These are phyloP conservation scores for Sebastes matsubarae DNA, from an alignment of 2,797 vertebrate genomes.

Conservation along the genomic window DNA sequence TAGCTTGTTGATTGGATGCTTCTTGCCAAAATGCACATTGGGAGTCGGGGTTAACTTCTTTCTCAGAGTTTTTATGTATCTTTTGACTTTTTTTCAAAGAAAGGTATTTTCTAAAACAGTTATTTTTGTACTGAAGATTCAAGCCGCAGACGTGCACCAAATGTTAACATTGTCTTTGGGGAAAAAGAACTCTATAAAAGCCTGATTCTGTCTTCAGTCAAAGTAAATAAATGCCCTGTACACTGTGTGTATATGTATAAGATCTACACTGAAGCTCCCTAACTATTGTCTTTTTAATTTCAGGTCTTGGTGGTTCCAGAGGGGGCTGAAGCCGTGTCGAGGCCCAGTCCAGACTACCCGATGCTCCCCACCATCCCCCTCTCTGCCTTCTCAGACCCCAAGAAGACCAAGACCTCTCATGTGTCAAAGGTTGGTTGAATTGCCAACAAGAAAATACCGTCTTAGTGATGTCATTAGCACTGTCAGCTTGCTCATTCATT, in stretches of 20 bases:
- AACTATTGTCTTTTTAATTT: background rate
- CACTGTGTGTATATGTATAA: background rate
- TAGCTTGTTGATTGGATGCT: background rate
- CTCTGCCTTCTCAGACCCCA: constrained; percentile 98
- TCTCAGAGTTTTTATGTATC: background rate
- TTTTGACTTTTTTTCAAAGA: background rate
- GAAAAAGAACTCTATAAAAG: background rate
- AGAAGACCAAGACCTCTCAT: constrained; percentile 96
- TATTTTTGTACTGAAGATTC: background rate
- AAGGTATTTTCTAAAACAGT: background rate
- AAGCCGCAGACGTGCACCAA: background rate
- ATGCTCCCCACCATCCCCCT: constrained; percentile 98
- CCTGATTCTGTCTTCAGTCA: background rate
- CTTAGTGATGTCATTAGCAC: background rate
- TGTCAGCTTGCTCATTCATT: background rate
- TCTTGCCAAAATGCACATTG: background rate
- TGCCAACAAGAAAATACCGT: background rate
- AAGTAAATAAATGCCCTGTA: background rate
- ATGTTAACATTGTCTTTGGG: background rate
- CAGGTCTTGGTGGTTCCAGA: constrained; percentile 99
- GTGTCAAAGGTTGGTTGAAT: constrained; percentile 91
- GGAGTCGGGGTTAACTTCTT: background rate
- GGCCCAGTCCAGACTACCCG: constrained; percentile 96
- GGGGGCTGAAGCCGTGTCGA: constrained; percentile 92
- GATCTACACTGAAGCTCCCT: background rate